Base-by-base conservation (phyloP, 1,140 invertebrate genomes). In the Dufourea novaeangliae region DNA sequence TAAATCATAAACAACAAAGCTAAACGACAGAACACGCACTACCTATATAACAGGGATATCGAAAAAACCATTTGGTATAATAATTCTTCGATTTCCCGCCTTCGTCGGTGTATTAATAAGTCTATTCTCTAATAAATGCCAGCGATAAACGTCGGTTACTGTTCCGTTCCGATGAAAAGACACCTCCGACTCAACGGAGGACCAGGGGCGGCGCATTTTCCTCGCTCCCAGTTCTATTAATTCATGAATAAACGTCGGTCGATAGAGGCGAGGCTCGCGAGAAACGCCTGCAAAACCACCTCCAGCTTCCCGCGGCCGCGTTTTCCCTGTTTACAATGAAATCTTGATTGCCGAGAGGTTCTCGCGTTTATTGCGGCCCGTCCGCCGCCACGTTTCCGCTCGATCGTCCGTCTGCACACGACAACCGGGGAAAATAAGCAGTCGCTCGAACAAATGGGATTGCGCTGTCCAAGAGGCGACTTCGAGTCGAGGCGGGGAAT, bases 391-490 rank as follows among this genome's bases (percentile, higher is more conserved):
- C 41, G 63, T 44, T 50, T 32, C 39, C 37, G 41, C 39, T 66
- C 63, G 63, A 62, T 62, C 63, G 41, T 66, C 41, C 39, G 63
- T 50, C 63, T 66, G 44, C 59, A n/a, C n/a, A 34, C 59, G 59
- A 62, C 59, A 62, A 50, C 44, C n/a, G 61, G 46, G 67, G 79
- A 81, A 81, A 81, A 81, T 81, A 81, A 81, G 79, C 79, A 81
- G 78, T 81, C 56, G 78, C 78, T 70, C 57, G 73, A 59, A 77
- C 76, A 81, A 81, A 81, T 81, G 79, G 79, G 79, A 81, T 81
- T 81, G 75, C 79, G 67, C 78, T 68, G 72, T 81, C 79, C 61
- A 72, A 56, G 69, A 57, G 66, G 37, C 59, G 69, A 78, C 76
- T 78, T 71, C 64, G 20, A n/a, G 57, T 77, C 78, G 68, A 50